Percentiles rank a stretch among this genome's conserved stretches.
Evolutionary conservation across 2,113 vertebrate species (phyloP).

Genomic region (Lasiurus cinereus): DNA sequence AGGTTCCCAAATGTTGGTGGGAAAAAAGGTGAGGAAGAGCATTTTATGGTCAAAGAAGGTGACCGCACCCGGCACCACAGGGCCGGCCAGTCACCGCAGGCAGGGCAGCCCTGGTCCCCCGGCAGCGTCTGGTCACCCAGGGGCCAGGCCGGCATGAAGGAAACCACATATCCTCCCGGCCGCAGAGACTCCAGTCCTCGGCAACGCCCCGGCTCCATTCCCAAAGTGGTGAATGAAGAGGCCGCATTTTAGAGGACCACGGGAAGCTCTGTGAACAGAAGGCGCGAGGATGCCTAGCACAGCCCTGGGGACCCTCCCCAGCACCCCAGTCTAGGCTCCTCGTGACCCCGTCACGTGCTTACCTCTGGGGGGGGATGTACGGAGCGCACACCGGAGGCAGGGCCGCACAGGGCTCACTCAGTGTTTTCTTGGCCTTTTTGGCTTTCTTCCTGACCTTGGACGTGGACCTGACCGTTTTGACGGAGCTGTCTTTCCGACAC

Average conservation of each 20-base stretch:
- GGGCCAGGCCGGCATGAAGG: neutral
- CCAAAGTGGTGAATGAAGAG: accelerated
- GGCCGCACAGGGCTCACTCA: slow-evolving; percentile 90
- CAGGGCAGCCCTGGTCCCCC: accelerated
- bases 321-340: too few species aligned
- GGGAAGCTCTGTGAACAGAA: accelerated
- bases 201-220: accelerated
- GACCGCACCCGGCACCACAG: accelerated
- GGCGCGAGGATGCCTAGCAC: neutral
- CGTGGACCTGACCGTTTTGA: slow-evolving; percentile 87
- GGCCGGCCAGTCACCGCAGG: accelerated
- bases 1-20: neutral
- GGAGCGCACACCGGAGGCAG: slow-evolving; percentile 90
- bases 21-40: accelerated
- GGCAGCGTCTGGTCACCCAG: neutral
- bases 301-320: neutral
- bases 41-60: too few species aligned
- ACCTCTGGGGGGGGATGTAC: slow-evolving; percentile 96
- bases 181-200: too few species aligned
- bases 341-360: slow-evolving; percentile 33
- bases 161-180: accelerated
- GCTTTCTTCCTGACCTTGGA: slow-evolving; percentile 94
- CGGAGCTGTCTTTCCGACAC: slow-evolving; percentile 89
- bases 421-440: slow-evolving; percentile 92
- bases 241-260: accelerated